Conservation (phyloP, 2,888 invertebrate species). For the Argyra leucocephala region DNA sequence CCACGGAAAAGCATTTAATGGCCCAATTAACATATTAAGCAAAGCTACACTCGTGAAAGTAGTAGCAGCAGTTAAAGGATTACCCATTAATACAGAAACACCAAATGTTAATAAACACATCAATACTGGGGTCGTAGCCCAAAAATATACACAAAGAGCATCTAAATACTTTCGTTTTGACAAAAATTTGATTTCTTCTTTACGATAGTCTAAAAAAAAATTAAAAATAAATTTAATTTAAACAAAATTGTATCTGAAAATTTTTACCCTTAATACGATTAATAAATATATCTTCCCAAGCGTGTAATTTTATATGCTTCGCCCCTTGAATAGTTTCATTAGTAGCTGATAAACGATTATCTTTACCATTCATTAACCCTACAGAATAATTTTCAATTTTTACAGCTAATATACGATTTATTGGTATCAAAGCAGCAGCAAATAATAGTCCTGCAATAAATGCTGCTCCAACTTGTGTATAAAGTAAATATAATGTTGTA, state of each 20-base stretch:
- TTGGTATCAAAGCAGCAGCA: constrained; percentile 78
- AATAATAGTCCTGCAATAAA: constrained; percentile 85
- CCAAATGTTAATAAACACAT: constrained; percentile 77
- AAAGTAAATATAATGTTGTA: constrained; percentile 72
- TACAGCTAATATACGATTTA: constrained; percentile 81
- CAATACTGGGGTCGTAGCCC: constrained; percentile 94
- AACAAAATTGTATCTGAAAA: not conserved
- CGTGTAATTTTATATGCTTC: constrained; percentile 79
- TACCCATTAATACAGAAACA: constrained; percentile 66
- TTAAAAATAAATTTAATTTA: not conserved
- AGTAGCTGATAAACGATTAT: constrained; percentile 75
- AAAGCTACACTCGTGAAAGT: constrained; percentile 92
- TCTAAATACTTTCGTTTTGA: constrained; percentile 88
- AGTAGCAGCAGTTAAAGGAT: constrained; percentile 74
- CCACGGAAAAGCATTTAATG: constrained; percentile 97
- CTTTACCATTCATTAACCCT: constrained; percentile 84
- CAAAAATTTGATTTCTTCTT: constrained; percentile 65
- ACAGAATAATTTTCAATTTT: constrained; percentile 79
- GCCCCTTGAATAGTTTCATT: constrained; percentile 82
- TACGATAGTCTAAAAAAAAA: constrained; percentile 50
- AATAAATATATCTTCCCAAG: constrained; percentile 86
- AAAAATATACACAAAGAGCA: constrained; percentile 94
- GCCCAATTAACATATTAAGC: constrained; percentile 90
- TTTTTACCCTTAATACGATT: constrained; percentile 56
- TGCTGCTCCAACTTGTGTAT: constrained; percentile 79